phyloP scores from a whole-genome alignment of 2,888 invertebrate genomes.

The Drosophila emarginata region DNA sequence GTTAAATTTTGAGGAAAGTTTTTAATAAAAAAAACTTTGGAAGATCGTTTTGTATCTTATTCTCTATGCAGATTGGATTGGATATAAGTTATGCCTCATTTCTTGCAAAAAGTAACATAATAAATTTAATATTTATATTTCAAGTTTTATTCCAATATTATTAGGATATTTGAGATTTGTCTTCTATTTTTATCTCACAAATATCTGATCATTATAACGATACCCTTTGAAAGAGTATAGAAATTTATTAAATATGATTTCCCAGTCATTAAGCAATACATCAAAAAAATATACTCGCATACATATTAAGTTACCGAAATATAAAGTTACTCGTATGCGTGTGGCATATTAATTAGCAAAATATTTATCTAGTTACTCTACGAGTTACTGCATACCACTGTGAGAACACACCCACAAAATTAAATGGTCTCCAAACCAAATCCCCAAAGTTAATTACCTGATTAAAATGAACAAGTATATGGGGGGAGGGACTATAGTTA shows the following conservation, averaged over 20 bases:
- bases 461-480: slow-evolving; percentile 41
- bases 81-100: too few relatives aligned
- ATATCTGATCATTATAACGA: too few relatives aligned
- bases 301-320: neutral
- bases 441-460: slow-evolving; percentile 39
- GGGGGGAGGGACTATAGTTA: neutral
- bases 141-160: too few relatives aligned
- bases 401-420: slow-evolving; percentile 11
- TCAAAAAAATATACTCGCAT: neutral
- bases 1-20: too few relatives aligned
- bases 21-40: too few relatives aligned
- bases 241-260: neutral
- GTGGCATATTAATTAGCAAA: slow-evolving; percentile 44
- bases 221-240: neutral
- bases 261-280: neutral
- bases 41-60: too few relatives aligned
- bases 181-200: neutral
- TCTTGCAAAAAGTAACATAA: too few relatives aligned
- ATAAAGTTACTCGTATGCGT: neutral
- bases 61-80: too few relatives aligned
- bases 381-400: slow-evolving; percentile 8
- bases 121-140: too few relatives aligned
- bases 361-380: slow-evolving; percentile 15
- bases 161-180: too few relatives aligned
- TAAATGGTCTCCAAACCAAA: slow-evolving; percentile 3